These are phyloP conservation scores for Paramisgurnus dabryanus DNA, from an alignment of 2,113 vertebrate species.

Conservation along the genomic window DNA sequence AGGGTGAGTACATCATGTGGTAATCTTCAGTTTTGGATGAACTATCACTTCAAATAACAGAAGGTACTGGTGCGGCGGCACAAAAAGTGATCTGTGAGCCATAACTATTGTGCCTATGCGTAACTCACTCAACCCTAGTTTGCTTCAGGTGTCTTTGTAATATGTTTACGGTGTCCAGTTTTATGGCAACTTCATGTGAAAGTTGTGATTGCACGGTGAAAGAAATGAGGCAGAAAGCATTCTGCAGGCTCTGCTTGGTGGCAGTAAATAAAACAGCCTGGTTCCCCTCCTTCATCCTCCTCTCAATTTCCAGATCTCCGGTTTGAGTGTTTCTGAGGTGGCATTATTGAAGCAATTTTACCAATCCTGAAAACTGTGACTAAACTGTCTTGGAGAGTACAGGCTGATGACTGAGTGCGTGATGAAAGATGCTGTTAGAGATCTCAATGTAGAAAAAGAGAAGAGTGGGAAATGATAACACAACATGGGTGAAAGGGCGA, in stretches of 20 bases:
- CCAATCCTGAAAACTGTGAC: slow-evolving; percentile 15
- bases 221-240: background rate
- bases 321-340: slow-evolving; percentile 24
- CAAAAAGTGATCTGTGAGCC: too few relatives aligned
- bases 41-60: background rate
- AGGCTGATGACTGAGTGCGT: slow-evolving; percentile 3
- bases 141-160: too few relatives aligned
- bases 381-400: slow-evolving; percentile 11
- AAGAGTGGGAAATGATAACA: background rate
- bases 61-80: background rate
- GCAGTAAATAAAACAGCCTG: background rate
- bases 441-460: background rate
- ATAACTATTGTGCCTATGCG: background rate
- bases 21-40: too few relatives aligned
- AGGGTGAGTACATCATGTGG: too few relatives aligned
- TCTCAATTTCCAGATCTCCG: background rate
- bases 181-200: background rate
- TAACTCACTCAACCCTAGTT: too few relatives aligned
- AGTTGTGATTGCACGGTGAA: too few relatives aligned
- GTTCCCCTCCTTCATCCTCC: background rate
- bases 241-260: background rate
- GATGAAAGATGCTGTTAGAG: background rate
- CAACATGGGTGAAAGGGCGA: slow-evolving; percentile 21
- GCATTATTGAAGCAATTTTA: slow-evolving; percentile 15
- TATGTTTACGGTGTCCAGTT: background rate